Percentiles rank a stretch among this genome's conserved stretches.
Conservation (phyloP, 2,888 invertebrate species). For the Drosophila cracens region DNA sequence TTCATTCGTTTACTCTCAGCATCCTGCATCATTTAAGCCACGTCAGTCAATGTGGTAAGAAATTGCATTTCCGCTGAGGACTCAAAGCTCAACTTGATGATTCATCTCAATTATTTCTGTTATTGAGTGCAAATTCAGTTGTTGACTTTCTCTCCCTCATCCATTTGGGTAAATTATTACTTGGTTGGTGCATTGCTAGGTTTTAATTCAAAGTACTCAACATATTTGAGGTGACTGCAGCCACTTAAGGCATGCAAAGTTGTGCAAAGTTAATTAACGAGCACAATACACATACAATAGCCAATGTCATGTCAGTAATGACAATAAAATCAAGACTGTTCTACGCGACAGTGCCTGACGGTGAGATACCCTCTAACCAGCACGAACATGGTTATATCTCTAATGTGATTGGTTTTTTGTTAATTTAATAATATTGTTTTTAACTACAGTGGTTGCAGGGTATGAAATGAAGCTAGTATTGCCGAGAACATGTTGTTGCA, state of each 20-base stretch:
- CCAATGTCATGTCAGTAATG: constrained; percentile 2
- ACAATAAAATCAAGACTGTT: not conserved
- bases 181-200: constrained; percentile 3
- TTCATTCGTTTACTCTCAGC: constrained; percentile 40
- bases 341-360: not conserved
- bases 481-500: not conserved
- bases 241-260: not conserved
- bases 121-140: constrained; percentile 45
- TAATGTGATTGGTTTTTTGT: not conserved
- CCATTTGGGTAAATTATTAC: constrained; percentile 14
- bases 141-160: constrained; percentile 50
- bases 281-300: constrained; percentile 44
- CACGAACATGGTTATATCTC: not conserved
- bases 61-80: constrained; percentile 50
- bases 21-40: constrained; percentile 16
- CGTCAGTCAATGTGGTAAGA: constrained; percentile 34
- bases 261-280: constrained; percentile 47
- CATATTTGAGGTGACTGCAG: not conserved
- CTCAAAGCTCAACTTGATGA: constrained; percentile 27
- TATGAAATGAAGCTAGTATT: not conserved
- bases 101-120: constrained; percentile 38
- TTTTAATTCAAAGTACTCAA: not conserved
- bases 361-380: not conserved
- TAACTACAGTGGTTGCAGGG: too few relatives aligned
- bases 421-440: too few relatives aligned